A percentile compares a stretch with the other conserved stretches of the same genome.
Conservation (phyloP, 2,113 vertebrate species). For the Neolamprologus longior region DNA sequence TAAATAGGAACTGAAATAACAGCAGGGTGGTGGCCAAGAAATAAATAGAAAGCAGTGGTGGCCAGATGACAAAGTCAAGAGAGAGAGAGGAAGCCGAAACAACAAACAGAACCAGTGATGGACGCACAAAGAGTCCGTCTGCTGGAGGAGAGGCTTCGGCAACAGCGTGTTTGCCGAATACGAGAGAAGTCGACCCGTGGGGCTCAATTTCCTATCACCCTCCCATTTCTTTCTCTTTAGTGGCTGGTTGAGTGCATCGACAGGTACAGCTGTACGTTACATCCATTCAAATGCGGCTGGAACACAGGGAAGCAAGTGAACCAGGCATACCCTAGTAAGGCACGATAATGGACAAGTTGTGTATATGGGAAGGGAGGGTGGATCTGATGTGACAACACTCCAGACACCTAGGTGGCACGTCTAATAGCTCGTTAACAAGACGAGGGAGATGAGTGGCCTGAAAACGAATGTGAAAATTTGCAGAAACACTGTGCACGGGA, state of each 20-base stretch:
- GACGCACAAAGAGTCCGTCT: not conserved
- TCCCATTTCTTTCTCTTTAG: not conserved
- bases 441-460: not conserved
- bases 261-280: constrained; percentile 8
- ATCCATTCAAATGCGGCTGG: constrained; percentile 8
- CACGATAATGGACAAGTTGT: not conserved
- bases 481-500: not conserved
- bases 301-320: constrained; percentile 15
- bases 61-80: constrained; percentile 1
- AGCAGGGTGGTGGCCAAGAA: constrained; percentile 13
- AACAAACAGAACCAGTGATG: not conserved
- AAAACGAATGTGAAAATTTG: not conserved
- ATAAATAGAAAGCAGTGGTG: constrained; percentile 34
- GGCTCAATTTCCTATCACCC: not conserved
- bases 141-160: not conserved
- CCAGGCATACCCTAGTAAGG: not conserved
- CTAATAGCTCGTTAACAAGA: constrained; percentile 39
- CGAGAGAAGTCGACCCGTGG: not conserved
- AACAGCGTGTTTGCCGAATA: not conserved
- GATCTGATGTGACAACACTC: not conserved
- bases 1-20: not conserved
- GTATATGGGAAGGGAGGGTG: not conserved
- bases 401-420: not conserved
- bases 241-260: constrained; percentile 27
- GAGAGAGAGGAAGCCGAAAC: not conserved